phyloP scores from a whole-genome alignment of 2,797 vertebrate genomes.

The Rousettus madagascariensis region DNA sequence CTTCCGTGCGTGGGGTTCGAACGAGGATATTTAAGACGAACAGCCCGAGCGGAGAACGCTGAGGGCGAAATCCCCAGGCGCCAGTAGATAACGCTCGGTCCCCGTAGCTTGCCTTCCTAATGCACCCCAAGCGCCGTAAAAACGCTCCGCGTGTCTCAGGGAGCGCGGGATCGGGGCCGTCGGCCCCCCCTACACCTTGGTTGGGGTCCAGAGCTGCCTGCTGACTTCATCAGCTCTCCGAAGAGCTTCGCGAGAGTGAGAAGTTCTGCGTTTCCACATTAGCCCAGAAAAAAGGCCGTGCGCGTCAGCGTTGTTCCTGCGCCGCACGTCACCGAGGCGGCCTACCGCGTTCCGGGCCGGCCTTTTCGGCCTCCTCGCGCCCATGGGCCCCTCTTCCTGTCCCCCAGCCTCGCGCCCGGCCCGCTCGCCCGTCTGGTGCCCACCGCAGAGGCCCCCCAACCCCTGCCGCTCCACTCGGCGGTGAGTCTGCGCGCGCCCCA shows the following conservation, averaged over 20 bases:
- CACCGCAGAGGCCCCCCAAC: too few relatives aligned
- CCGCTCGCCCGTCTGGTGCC: too few relatives aligned
- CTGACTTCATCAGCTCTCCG: neutral
- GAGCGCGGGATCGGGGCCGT: too few relatives aligned
- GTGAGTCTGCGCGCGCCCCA: neutral
- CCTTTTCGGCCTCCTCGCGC: neutral
- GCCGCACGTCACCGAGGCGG: neutral
- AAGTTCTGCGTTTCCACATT: neutral
- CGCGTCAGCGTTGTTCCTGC: neutral
- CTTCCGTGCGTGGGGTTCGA: neutral
- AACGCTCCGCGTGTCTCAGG: neutral
- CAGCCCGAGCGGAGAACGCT: neutral
- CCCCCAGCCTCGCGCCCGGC: neutral
- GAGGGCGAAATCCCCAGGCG: neutral
- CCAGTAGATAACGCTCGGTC: neutral
- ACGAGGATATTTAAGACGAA: conserved; percentile 17
- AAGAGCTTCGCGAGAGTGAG: neutral
- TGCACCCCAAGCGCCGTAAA: neutral
- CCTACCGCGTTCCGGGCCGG: neutral
- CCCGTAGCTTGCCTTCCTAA: accelerated
- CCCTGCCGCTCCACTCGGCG: too few relatives aligned
- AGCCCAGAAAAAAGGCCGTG: neutral
- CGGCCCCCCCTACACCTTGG: neutral
- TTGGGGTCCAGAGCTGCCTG: neutral
- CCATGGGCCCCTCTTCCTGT: accelerated